Evolutionary conservation across 1,140 invertebrate species (phyloP).

Genomic region (Anadara kagoshimensis): DNA sequence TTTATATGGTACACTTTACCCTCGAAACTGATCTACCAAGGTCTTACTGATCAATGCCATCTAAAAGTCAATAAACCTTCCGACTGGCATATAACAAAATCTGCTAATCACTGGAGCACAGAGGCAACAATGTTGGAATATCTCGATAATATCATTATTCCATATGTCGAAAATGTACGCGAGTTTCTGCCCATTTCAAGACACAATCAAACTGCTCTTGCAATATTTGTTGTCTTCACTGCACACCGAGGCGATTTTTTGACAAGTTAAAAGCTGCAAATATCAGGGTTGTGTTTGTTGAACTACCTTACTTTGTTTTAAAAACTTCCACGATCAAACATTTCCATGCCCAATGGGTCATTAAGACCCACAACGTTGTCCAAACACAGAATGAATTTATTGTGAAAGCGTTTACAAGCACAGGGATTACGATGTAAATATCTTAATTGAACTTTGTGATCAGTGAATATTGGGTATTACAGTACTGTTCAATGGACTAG

Average conservation of each 20-base stretch:
- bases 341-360: no score
- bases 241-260: neutral
- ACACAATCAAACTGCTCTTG: neutral
- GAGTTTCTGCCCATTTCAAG: neutral
- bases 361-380: no score
- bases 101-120: slow-evolving; percentile 18
- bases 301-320: no score
- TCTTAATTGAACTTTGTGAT: no score
- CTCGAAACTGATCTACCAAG: slow-evolving; percentile 27
- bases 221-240: neutral
- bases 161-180: neutral
- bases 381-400: no score
- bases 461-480: no score
- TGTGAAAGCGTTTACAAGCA: no score
- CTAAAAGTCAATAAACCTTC: slow-evolving; percentile 34
- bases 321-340: no score
- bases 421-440: no score
- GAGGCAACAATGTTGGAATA: slow-evolving; percentile 2
- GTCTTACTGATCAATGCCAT: slow-evolving; percentile 36
- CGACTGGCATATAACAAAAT: slow-evolving; percentile 44
- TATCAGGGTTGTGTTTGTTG: no score
- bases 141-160: neutral
- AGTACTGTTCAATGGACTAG: no score
- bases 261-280: no score
- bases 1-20: slow-evolving; percentile 7